These are phyloP conservation scores for Aplidium turbinatum DNA, from an alignment of 23 tunicate species.

Conservation along the genomic window DNA sequence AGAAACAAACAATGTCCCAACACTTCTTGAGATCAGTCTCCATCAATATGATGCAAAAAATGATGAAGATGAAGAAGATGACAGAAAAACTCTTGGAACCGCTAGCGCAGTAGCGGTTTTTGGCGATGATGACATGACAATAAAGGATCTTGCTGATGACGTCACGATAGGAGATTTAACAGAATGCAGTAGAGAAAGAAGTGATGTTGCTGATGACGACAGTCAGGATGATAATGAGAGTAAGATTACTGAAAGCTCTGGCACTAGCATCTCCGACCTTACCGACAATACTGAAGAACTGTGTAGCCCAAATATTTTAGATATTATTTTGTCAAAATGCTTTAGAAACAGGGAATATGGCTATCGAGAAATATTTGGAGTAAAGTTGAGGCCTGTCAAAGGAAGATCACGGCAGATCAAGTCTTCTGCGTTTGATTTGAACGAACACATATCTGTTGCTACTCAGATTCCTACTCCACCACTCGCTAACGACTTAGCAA, in stretches of 20 bases:
- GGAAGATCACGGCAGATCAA: conserved; percentile 33
- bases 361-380: conserved; percentile 57
- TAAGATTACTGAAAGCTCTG: conserved; percentile 13
- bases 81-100: conserved; percentile 30
- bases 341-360: conserved; percentile 15
- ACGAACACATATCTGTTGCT: conserved; percentile 15
- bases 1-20: no score
- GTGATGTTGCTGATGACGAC: not conserved
- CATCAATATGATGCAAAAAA: not conserved
- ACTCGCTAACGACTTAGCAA: conserved; percentile 4
- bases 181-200: not conserved
- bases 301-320: conserved; percentile 62
- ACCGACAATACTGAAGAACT: conserved; percentile 81
- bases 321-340: conserved; percentile 59
- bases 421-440: conserved; percentile 23
- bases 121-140: conserved; percentile 31
- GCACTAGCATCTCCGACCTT: conserved; percentile 54
- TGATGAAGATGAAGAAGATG: conserved; percentile 48
- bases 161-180: not conserved
- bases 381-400: conserved; percentile 30
- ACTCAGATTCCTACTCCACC: conserved; percentile 65
- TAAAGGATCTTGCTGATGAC: conserved; percentile 30
- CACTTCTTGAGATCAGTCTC: not conserved
- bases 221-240: conserved; percentile 13
- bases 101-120: conserved; percentile 35